phyloP scores from a whole-genome alignment of 2,113 vertebrate genomes.

The Sarotherodon lohbergeri region DNA sequence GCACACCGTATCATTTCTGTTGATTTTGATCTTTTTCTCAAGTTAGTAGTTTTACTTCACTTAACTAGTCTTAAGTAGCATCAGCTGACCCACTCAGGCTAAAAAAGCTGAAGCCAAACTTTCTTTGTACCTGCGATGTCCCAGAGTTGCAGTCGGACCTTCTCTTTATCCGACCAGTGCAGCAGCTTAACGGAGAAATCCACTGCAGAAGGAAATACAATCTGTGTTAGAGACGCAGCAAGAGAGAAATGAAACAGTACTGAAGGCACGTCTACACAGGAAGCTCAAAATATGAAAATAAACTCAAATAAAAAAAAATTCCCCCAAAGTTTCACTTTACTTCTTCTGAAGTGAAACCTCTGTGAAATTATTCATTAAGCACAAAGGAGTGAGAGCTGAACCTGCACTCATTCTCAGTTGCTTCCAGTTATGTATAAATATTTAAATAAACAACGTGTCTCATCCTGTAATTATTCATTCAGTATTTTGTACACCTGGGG shows the following conservation, averaged over 20 bases:
- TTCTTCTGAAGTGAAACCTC: background rate
- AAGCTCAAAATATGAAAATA: background rate
- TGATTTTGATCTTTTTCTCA: background rate
- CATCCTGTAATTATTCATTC: background rate
- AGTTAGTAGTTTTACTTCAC: background rate
- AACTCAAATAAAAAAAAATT: background rate
- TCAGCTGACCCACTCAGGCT: background rate
- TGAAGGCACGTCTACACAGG: background rate
- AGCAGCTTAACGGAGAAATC: conserved; percentile 87
- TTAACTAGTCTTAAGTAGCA: background rate
- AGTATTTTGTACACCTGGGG: background rate
- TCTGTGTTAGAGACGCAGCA: background rate
- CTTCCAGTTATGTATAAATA: background rate
- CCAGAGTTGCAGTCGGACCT: conserved; percentile 84
- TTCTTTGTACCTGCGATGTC: conserved; percentile 82
- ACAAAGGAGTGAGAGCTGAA: background rate
- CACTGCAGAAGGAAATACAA: conserved; percentile 59
- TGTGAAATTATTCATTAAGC: background rate
- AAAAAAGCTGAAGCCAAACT: background rate
- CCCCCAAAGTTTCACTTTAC: background rate
- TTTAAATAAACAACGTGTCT: background rate
- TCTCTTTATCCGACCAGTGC: conserved; percentile 83
- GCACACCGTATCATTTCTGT: background rate
- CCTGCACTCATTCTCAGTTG: background rate
- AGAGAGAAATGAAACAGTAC: background rate